Base-by-base conservation (phyloP, 1,140 invertebrate species). In the Bemisia tabaci region DNA sequence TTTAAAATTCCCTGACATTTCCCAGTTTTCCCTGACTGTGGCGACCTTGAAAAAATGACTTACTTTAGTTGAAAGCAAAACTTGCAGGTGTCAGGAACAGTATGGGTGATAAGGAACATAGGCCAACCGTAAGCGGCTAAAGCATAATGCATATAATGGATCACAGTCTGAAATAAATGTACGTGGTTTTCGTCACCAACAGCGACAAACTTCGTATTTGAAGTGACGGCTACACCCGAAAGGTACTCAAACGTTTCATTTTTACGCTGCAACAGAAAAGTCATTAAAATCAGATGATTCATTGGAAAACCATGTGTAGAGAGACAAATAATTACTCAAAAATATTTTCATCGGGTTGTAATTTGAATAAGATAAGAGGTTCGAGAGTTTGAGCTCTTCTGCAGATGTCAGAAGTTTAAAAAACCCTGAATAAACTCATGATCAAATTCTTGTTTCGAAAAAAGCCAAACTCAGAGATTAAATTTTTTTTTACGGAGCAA, bases 201-300 rank as follows among this genome's bases (percentile, higher is more conserved):
- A 67, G 90, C 86, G 62, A 95, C 81, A 78, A 95, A 95, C 75
- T 87, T 85, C 11, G 92, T 94, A 26, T 82, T 81, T 12, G 90
- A 86, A 21, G 91, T 94, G 12, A 95, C 85, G 11, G 91, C 83
- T 12, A 93, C 90, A 17, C 92, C 92, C 12, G 91, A 94, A 26
- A 95, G 80, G 77, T 92, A 95, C 76, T 94, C 88, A 73, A 92
- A 92, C n/a, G 89, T 90, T 70, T 91, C 90, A 75, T 93, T 91
- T 69, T 87, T 87, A 27, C 83, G 80, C 84, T 90, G 75, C 59
- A 79, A 81, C 24, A 22, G 5, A 27, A 26, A 39, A 59, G 60
- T 23, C 22, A 5, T 59, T 27, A 33, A 23, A 12, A 12, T 9
- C n/a, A n/a, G n/a, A n/a, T n/a, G n/a, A n/a, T n/a, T n/a, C n/a